Evolutionary conservation across 1,140 invertebrate genomes (phyloP).

Genomic region (Zaprionus davidi): DNA sequence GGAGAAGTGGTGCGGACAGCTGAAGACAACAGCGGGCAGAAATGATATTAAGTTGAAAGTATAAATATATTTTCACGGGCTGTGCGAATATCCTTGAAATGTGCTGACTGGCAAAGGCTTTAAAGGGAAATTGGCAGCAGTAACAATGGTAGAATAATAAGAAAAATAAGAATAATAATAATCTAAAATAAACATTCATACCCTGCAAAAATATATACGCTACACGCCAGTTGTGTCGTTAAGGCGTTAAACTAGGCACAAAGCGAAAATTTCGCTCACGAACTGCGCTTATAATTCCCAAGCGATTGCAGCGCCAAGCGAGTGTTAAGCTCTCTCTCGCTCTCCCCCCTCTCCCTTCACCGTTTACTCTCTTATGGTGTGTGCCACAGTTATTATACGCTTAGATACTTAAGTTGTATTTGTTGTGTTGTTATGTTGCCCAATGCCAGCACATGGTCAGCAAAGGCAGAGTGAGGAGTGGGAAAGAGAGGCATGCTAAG

Average conservation of each 20-base stretch:
- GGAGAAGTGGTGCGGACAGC: neutral
- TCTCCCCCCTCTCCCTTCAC: neutral
- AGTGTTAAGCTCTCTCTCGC: constrained; percentile 7
- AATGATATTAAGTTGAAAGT: constrained; percentile 27
- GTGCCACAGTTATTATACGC: constrained; percentile 12
- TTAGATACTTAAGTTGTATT: constrained; percentile 13
- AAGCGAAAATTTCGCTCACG: constrained; percentile 30
- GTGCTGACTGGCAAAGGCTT: neutral
- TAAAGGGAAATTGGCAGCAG: no score
- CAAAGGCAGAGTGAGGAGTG: neutral
- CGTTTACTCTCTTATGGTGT: neutral
- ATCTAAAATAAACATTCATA: neutral
- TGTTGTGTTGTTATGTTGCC: neutral
- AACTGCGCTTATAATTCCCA: constrained; percentile 35
- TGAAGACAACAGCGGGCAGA: constrained; percentile 33
- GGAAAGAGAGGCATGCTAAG: constrained; percentile 2
- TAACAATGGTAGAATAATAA: neutral
- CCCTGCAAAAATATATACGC: neutral
- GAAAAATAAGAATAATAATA: neutral
- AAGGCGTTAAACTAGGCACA: constrained; percentile 9
- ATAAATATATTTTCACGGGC: neutral
- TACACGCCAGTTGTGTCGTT: neutral
- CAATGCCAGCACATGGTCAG: neutral
- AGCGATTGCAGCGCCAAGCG: constrained; percentile 17
- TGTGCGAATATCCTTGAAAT: constrained; percentile 33